Conservation (phyloP, 1,140 invertebrate genomes). For the Neodiprion pinetum region DNA sequence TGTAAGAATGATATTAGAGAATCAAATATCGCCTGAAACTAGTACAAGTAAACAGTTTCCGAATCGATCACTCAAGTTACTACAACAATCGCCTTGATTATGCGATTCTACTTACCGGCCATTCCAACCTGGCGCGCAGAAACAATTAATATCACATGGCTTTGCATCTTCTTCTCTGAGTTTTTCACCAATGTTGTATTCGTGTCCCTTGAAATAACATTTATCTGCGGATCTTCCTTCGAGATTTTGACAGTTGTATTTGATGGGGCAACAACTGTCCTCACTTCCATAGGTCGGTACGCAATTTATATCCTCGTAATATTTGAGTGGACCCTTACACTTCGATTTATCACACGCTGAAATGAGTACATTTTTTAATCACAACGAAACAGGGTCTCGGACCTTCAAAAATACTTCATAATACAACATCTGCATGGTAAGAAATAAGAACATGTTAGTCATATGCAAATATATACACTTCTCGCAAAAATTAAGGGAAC, state of each 20-base stretch:
- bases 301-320: constrained; percentile 33
- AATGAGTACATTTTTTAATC: not conserved
- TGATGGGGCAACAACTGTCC: constrained; percentile 34
- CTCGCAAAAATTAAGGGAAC: no score
- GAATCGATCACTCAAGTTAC: not conserved
- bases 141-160: constrained; percentile 32
- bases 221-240: constrained; percentile 22
- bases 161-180: constrained; percentile 31
- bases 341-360: constrained; percentile 31
- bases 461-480: no score
- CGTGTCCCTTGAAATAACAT: constrained; percentile 36
- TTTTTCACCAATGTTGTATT: constrained; percentile 30
- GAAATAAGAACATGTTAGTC: no score
- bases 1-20: constrained; percentile 17
- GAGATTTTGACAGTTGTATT: constrained; percentile 34
- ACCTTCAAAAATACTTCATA: no score
- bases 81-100: not conserved
- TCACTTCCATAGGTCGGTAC: constrained; percentile 32
- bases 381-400: no score
- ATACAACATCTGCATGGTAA: no score
- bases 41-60: no score
- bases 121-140: constrained; percentile 14
- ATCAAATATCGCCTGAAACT: no score
- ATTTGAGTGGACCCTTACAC: constrained; percentile 31
- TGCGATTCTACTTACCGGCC: not conserved